Conservation (phyloP, 2,888 invertebrate genomes). For the Malacosoma neustria region DNA sequence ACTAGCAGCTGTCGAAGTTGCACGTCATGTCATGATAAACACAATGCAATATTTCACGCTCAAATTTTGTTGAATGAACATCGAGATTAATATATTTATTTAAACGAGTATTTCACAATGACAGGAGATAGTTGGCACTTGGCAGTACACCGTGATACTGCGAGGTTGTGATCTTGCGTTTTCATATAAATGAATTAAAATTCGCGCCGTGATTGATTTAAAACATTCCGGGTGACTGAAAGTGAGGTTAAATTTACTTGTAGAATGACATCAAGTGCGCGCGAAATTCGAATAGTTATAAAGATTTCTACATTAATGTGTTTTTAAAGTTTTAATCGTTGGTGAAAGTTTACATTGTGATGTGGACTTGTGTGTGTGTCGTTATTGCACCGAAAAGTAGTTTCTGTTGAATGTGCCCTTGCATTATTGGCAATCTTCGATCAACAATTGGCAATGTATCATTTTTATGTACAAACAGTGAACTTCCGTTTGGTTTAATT, state of each 20-base stretch:
- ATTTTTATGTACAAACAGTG: conserved; percentile 10
- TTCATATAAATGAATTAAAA: conserved; percentile 8
- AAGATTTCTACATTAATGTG: conserved; percentile 15
- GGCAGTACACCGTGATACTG: not conserved
- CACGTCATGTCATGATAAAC: conserved; percentile 17
- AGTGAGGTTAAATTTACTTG: conserved; percentile 9
- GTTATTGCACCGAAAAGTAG: conserved; percentile 27
- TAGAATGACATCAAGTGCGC: conserved; percentile 44
- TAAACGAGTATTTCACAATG: no score
- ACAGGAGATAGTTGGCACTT: no score
- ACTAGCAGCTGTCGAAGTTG: conserved; percentile 33
- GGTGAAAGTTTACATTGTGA: conserved; percentile 56
- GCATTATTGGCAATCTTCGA: conserved; percentile 54
- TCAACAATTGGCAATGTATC: no score
- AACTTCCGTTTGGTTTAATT: not conserved
- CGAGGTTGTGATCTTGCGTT: not conserved
- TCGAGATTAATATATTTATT: conserved; percentile 2
- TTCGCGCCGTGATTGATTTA: conserved; percentile 21
- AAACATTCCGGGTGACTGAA: conserved; percentile 14
- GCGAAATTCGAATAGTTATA: conserved; percentile 43
- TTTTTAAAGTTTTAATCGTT: conserved; percentile 18
- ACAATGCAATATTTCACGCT: conserved; percentile 21
- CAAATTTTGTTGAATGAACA: conserved; percentile 17
- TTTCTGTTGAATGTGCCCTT: conserved; percentile 31
- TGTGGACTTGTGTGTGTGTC: conserved; percentile 36